These are phyloP conservation scores for Mylabris sibirica DNA, from an alignment of 2,888 invertebrate genomes.

Conservation along the genomic window DNA sequence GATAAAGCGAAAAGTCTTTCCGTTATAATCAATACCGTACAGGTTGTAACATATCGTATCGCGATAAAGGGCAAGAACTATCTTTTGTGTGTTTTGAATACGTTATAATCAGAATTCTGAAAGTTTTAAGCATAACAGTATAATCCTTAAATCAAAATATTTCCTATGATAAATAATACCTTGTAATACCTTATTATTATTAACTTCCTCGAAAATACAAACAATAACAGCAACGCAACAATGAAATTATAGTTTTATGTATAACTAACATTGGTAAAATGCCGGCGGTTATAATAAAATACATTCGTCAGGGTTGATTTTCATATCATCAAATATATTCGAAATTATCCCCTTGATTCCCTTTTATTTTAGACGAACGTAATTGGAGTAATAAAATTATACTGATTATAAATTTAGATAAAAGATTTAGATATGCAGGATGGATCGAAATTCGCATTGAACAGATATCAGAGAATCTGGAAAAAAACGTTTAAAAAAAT, in stretches of 20 bases:
- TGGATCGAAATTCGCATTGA: too few species aligned
- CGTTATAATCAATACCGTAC: too few species aligned
- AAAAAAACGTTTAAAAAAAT: too few species aligned
- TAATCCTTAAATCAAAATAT: background rate
- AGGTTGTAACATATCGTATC: too few species aligned
- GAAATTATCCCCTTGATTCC: background rate
- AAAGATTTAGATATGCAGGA: too few species aligned
- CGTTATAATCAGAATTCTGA: too few species aligned
- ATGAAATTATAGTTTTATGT: background rate
- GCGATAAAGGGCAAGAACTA: too few species aligned
- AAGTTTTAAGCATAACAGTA: too few species aligned
- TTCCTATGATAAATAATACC: background rate
- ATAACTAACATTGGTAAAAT: background rate
- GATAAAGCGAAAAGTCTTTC: too few species aligned
- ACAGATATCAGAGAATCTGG: too few species aligned
- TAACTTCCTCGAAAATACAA: background rate
- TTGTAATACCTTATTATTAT: background rate
- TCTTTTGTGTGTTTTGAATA: too few species aligned
- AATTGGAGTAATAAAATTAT: background rate
- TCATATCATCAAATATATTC: background rate
- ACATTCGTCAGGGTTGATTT: background rate
- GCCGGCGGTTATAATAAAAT: background rate
- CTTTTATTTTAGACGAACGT: background rate
- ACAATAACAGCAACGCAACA: background rate
- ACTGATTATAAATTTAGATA: too few species aligned